Evolutionary conservation across 2,113 vertebrate genomes (phyloP).

Genomic region (Motacilla alba): DNA sequence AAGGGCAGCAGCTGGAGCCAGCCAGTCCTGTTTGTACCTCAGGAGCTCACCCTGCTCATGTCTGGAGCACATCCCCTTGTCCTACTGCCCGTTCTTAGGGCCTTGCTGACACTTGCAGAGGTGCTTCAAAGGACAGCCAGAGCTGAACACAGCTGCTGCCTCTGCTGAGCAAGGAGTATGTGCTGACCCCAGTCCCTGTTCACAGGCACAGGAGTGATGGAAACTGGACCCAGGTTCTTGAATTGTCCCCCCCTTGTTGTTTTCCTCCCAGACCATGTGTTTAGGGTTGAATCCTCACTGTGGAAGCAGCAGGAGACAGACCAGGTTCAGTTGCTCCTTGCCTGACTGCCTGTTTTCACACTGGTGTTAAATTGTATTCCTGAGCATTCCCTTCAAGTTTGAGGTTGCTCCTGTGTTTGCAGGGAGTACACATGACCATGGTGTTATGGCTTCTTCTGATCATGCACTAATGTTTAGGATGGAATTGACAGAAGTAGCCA

Average conservation of each 20-base stretch:
- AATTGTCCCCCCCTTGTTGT: neutral
- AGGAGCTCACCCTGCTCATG: neutral
- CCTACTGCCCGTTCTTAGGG: fast-evolving
- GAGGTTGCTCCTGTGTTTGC: neutral
- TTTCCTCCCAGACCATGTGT: neutral
- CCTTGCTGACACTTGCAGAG: neutral
- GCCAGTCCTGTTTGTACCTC: neutral
- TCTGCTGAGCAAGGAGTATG: neutral
- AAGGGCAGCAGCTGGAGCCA: neutral
- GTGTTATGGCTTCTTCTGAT: neutral
- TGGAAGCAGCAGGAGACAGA: neutral
- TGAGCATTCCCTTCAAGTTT: neutral
- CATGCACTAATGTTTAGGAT: neutral
- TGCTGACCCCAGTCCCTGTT: neutral
- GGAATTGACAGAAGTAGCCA: neutral
- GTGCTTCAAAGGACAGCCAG: neutral
- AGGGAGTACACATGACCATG: neutral
- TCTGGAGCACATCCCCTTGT: neutral
- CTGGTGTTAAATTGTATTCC: neutral
- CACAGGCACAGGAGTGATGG: fast-evolving
- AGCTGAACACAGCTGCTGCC: neutral
- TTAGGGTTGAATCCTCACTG: neutral
- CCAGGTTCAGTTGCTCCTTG: neutral
- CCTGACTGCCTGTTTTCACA: neutral
- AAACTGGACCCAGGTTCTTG: neutral